Percentiles rank a stretch among this genome's conserved stretches.
Evolutionary conservation across 2,113 vertebrate genomes (phyloP).

Genomic region (Kryptolebias marmoratus): DNA sequence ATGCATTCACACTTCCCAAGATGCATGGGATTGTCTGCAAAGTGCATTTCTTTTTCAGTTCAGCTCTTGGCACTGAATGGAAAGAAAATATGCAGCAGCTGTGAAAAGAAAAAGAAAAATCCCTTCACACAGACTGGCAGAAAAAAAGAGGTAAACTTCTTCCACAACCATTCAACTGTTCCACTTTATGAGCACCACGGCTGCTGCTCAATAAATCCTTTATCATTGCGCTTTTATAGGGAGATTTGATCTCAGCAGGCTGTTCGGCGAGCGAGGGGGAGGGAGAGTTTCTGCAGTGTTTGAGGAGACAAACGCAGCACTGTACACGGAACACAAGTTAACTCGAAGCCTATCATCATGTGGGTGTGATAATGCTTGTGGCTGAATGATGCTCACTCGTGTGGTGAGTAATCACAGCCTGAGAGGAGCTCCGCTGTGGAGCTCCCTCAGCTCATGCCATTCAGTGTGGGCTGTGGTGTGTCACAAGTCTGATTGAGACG

Average conservation of each 20-base stretch:
- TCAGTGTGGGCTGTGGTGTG: slow-evolving; percentile 6
- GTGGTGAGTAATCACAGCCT: slow-evolving; percentile 39
- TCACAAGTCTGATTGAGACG: slow-evolving; percentile 5
- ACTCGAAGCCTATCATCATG: slow-evolving; percentile 26
- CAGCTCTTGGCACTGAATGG: slow-evolving; percentile 81
- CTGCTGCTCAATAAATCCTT: slow-evolving; percentile 71
- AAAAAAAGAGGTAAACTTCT: slow-evolving; percentile 70
- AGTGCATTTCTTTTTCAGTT: slow-evolving; percentile 71
- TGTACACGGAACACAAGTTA: not conserved
- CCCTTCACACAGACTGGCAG: slow-evolving; percentile 62
- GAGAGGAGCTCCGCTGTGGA: not conserved
- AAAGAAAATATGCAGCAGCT: slow-evolving; percentile 85
- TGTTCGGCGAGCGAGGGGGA: slow-evolving; percentile 16
- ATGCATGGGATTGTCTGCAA: slow-evolving; percentile 66
- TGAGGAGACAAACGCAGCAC: not conserved
- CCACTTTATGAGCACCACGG: slow-evolving; percentile 56
- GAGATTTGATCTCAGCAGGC: slow-evolving; percentile 59
- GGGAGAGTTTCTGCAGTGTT: not conserved
- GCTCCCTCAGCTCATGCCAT: not conserved
- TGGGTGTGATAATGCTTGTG: slow-evolving; percentile 10
- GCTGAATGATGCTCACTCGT: slow-evolving; percentile 18
- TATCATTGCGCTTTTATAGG: slow-evolving; percentile 62
- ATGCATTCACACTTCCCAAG: slow-evolving; percentile 22
- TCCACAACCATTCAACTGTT: slow-evolving; percentile 69
- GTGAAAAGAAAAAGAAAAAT: slow-evolving; percentile 73